Evolutionary conservation across 2,113 vertebrate genomes (phyloP).

Genomic region (Rhea pennata): DNA sequence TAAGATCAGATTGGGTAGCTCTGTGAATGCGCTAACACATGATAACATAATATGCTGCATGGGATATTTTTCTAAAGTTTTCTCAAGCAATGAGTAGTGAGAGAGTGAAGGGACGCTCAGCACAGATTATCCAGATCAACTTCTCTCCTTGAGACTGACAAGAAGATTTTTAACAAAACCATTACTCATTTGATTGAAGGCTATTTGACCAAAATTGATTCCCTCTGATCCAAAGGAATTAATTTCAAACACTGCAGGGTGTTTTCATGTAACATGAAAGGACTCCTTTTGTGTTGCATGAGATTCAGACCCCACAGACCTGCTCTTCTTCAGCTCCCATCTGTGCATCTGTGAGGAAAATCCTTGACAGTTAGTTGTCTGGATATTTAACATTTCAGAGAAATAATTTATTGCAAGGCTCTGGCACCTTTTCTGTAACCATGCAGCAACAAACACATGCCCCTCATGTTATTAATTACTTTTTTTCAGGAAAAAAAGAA

Average conservation of each 20-base stretch:
- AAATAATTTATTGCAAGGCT: slow-evolving; percentile 50
- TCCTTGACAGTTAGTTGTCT: slow-evolving; percentile 35
- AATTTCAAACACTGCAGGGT: slow-evolving; percentile 70
- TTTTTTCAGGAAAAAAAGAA: not conserved
- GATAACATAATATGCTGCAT: slow-evolving; percentile 30
- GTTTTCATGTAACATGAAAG: slow-evolving; percentile 69
- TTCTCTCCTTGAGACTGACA: slow-evolving; percentile 51
- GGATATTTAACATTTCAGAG: slow-evolving; percentile 39
- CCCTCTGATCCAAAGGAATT: slow-evolving; percentile 71
- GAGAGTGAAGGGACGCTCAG: slow-evolving; percentile 25
- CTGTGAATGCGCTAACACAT: not conserved
- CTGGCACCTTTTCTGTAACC: slow-evolving; percentile 21
- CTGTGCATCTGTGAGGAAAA: slow-evolving; percentile 29
- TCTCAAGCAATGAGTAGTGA: slow-evolving; percentile 29
- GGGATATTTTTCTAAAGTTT: slow-evolving; percentile 52
- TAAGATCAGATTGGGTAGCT: slow-evolving; percentile 1
- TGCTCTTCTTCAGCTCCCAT: slow-evolving; percentile 42
- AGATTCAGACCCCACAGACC: slow-evolving; percentile 66
- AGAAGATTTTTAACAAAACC: slow-evolving; percentile 72
- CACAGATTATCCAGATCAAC: slow-evolving; percentile 59
- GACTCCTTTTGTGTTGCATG: slow-evolving; percentile 55
- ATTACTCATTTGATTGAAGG: slow-evolving; percentile 72
- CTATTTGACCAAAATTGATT: slow-evolving; percentile 72
- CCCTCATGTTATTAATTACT: not conserved
- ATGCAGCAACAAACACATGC: not conserved